A percentile compares a stretch with the other conserved stretches of the same genome.
phyloP scores from a whole-genome alignment of 1,140 invertebrate genomes.

The Dendroctonus ponderosae region DNA sequence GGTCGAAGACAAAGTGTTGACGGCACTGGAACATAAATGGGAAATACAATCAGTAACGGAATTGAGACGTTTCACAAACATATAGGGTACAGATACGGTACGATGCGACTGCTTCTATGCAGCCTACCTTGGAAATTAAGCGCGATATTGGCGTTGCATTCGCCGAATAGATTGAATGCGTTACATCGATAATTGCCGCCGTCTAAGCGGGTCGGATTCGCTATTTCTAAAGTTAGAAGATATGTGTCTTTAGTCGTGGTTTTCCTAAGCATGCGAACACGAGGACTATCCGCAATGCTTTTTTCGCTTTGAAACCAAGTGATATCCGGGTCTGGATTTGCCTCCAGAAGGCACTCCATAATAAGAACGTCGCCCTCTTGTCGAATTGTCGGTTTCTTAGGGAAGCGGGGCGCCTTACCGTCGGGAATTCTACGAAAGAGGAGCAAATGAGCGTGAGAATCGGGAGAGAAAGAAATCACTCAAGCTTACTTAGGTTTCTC shows the following conservation, averaged over 20 bases:
- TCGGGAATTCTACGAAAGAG: constrained; percentile 78
- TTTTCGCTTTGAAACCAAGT: constrained; percentile 91
- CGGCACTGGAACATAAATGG: constrained; percentile 41
- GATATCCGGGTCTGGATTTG: constrained; percentile 91
- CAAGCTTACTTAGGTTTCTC: constrained; percentile 79
- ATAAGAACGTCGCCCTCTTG: constrained; percentile 91
- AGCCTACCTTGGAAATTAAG: constrained; percentile 96
- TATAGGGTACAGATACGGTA: constrained; percentile 40
- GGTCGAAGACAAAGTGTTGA: constrained; percentile 37
- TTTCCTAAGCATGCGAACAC: constrained; percentile 85
- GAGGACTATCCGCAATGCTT: constrained; percentile 73
- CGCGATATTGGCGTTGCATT: constrained; percentile 99
- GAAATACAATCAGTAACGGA: constrained; percentile 39
- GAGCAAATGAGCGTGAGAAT: constrained; percentile 23
- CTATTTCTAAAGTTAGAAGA: constrained; percentile 86
- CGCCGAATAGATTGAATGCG: constrained; percentile 96
- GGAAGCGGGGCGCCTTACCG: constrained; percentile 92
- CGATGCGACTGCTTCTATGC: constrained; percentile 29
- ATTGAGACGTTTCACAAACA: constrained; percentile 46
- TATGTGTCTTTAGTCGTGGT: constrained; percentile 85
- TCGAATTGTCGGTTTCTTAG: constrained; percentile 94
- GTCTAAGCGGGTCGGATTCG: constrained; percentile 90
- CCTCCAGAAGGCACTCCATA: constrained; percentile 95
- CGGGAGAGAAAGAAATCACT: constrained; percentile 9
- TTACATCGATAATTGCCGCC: constrained; percentile 98